Conservation (phyloP, 2,113 vertebrate species). For the Tinamus guttatus region DNA sequence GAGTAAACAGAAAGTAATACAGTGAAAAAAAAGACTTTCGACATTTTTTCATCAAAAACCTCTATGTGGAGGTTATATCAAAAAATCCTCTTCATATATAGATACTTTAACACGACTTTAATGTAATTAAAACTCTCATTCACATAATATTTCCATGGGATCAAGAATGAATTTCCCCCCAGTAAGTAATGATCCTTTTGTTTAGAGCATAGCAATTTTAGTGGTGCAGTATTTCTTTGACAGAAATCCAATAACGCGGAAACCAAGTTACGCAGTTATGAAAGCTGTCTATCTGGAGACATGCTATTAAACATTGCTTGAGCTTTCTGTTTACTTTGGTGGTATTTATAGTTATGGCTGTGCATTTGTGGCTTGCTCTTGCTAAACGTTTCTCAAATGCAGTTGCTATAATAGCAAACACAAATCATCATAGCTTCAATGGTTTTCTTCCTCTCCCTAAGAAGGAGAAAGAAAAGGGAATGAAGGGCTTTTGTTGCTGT, state of each 20-base stretch:
- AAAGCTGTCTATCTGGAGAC: conserved; percentile 52
- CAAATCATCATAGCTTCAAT: not conserved
- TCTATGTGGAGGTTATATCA: fast-evolving
- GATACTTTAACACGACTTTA: not conserved
- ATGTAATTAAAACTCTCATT: not conserved
- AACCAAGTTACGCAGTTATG: conserved; percentile 2
- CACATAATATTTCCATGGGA: not conserved
- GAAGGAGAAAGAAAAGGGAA: not conserved
- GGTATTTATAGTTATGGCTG: conserved; percentile 28
- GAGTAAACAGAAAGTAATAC: not conserved
- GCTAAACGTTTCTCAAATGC: conserved; percentile 36
- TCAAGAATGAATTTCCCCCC: not conserved
- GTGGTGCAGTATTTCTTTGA: conserved; percentile 33
- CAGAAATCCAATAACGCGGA: conserved; percentile 32
- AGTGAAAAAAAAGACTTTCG: not conserved
- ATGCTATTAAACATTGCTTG: conserved; percentile 36
- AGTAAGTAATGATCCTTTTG: not conserved
- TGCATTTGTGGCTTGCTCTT: not conserved
- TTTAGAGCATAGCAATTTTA: conserved; percentile 11
- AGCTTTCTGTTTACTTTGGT: conserved; percentile 42
- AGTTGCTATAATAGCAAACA: not conserved
- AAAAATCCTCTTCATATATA: not conserved
- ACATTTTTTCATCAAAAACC: not conserved
- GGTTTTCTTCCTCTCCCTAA: not conserved
- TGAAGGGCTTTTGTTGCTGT: not conserved